These are phyloP conservation scores for Rhadina sibilatrix DNA, from an alignment of 2,113 vertebrate genomes.

Conservation along the genomic window DNA sequence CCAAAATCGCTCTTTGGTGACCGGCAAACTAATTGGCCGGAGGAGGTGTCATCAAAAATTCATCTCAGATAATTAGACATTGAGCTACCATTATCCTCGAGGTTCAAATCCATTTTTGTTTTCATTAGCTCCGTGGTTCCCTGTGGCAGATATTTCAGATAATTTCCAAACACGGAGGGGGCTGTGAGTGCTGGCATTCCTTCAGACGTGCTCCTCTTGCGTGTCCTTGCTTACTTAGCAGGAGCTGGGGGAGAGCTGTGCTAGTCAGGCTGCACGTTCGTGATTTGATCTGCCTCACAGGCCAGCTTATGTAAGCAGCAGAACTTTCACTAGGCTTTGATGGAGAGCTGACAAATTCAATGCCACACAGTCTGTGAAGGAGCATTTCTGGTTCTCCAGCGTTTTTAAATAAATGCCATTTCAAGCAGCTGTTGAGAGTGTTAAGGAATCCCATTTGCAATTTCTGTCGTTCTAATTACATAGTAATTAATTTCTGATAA, in stretches of 20 bases:
- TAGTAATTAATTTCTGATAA: not conserved
- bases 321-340: not conserved
- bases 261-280: not conserved
- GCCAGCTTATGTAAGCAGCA: not conserved
- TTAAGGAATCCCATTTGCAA: not conserved
- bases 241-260: not conserved
- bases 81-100: constrained; percentile 18
- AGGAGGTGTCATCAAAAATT: constrained; percentile 33
- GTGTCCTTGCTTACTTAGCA: constrained; percentile 2
- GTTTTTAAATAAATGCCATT: not conserved
- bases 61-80: constrained; percentile 44
- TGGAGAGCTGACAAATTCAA: not conserved
- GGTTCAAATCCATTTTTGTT: constrained; percentile 12
- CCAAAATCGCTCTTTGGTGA: not conserved
- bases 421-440: not conserved
- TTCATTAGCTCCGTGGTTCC: not conserved
- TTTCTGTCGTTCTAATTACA: not conserved
- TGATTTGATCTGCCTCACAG: not conserved
- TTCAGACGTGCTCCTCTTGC: not conserved
- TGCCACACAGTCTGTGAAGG: not conserved
- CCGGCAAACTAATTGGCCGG: not conserved
- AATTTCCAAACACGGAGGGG: not conserved
- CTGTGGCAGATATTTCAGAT: constrained; percentile 10
- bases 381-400: not conserved
- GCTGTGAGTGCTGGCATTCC: not conserved